Percentiles rank a stretch among this genome's conserved stretches.
phyloP scores from a whole-genome alignment of 1,140 invertebrate genomes.

The Heterodera schachtii region DNA sequence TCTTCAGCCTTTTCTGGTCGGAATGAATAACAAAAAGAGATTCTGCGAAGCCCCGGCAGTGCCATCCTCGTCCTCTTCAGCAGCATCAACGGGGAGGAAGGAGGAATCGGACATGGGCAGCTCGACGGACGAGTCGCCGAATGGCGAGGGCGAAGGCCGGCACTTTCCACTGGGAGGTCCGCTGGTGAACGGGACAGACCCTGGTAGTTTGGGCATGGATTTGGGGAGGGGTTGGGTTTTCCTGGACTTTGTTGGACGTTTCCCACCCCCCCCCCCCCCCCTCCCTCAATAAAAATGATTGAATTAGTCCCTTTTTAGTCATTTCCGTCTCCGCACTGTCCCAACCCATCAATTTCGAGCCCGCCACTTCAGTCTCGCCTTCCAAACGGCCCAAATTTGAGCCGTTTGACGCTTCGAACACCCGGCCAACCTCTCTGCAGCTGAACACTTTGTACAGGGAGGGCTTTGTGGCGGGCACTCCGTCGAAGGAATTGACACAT shows the following conservation, averaged over 20 bases:
- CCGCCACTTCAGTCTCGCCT: not conserved
- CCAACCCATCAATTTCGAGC: not conserved
- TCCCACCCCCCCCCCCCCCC: too few relatives aligned
- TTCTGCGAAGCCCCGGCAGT: not conserved
- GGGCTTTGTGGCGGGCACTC: conserved; percentile 4
- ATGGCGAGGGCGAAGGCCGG: not conserved
- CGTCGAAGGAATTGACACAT: conserved; percentile 1
- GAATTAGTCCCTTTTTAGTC: not conserved
- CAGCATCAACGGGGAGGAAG: not conserved
- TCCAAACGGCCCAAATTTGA: not conserved
- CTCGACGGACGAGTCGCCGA: conserved; percentile 4
- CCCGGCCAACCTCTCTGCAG: not conserved
- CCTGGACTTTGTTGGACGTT: too few relatives aligned
- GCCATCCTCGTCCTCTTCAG: not conserved
- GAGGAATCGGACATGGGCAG: not conserved
- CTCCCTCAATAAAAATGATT: too few relatives aligned
- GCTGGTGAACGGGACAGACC: conserved; percentile 11
- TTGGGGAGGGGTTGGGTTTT: not conserved
- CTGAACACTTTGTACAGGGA: not conserved
- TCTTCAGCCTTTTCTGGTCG: not conserved
- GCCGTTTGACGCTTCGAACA: not conserved
- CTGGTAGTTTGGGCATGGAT: not conserved
- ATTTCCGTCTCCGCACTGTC: conserved; percentile 7
- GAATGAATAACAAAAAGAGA: not conserved
- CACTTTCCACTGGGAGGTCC: conserved; percentile 1